Conservation (phyloP, 2,113 vertebrate species). For the Rhea pennata region DNA sequence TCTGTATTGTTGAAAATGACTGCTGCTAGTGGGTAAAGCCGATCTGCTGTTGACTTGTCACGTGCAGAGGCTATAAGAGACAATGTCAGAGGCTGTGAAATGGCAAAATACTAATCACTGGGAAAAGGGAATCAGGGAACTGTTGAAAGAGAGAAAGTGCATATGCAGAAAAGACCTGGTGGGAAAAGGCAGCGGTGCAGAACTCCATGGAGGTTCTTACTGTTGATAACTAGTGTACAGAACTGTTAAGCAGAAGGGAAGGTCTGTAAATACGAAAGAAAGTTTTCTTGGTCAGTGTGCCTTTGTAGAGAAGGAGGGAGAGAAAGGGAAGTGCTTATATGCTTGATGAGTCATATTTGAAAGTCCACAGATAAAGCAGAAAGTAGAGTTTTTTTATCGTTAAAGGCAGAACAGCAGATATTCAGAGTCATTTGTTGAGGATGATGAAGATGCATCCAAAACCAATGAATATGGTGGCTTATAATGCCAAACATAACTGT, state of each 20-base stretch:
- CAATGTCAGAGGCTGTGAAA: not conserved
- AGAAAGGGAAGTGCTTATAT: not conserved
- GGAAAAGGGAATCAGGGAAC: not conserved
- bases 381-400: not conserved
- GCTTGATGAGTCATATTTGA: not conserved
- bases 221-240: not conserved
- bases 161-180: not conserved
- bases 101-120: not conserved
- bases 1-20: not conserved
- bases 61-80: not conserved
- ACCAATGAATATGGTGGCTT: not conserved
- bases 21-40: not conserved
- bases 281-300: not conserved
- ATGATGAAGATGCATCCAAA: rapidly evolving
- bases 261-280: not conserved
- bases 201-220: not conserved
- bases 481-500: not conserved
- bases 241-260: not conserved
- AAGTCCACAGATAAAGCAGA: not conserved
- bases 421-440: rapidly evolving
- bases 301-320: not conserved
- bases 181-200: not conserved
- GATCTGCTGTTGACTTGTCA: not conserved
- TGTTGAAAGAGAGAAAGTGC: not conserved
- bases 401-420: not conserved